phyloP scores from a whole-genome alignment of 2,797 vertebrate species.

The Anolis apletophallus region DNA sequence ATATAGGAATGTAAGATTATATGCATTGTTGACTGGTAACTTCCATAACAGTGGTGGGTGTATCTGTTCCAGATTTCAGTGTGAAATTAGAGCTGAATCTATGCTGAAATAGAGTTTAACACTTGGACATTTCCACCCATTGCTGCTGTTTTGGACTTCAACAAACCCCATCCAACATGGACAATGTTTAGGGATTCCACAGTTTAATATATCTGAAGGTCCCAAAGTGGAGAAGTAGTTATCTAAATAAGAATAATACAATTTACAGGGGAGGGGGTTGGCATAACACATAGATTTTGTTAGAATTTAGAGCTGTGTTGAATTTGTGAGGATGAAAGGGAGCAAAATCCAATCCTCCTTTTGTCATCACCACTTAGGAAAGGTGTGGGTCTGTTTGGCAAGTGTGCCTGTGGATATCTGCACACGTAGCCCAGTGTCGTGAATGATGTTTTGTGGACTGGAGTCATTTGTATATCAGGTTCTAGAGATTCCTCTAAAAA shows the following conservation, averaged over 20 bases:
- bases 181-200: too few species aligned
- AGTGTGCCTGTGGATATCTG: background rate
- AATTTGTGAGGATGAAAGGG: background rate
- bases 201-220: too few species aligned
- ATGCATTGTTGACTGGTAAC: background rate
- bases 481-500: background rate
- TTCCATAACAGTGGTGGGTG: background rate
- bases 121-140: too few species aligned
- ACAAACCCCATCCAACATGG: too few species aligned
- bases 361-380: background rate
- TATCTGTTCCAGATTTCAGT: too few species aligned
- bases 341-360: background rate
- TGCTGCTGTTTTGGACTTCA: too few species aligned
- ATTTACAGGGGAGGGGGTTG: background rate
- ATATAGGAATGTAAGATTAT: conserved; percentile 31
- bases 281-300: background rate
- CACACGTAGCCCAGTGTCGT: background rate
- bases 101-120: too few species aligned
- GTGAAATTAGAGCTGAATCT: background rate
- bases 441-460: rapidly evolving
- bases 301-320: conserved; percentile 21
- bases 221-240: background rate
- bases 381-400: background rate
- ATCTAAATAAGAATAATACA: background rate
- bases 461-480: background rate